phyloP scores from a whole-genome alignment of 2,888 invertebrate species.

The Marasmarcha lunaedactyla region DNA sequence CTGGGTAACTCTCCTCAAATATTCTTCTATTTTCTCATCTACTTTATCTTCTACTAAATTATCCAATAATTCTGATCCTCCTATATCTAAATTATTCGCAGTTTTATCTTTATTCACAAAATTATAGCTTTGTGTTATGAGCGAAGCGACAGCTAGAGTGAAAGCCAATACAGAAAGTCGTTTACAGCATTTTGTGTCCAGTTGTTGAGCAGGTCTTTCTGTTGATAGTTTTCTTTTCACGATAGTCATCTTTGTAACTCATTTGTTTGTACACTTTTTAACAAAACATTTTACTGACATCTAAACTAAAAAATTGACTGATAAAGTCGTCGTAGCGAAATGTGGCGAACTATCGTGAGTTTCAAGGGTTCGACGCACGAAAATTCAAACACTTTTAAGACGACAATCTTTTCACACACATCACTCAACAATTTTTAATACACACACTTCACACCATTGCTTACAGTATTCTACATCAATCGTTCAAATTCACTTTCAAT shows the following conservation, averaged over 20 bases:
- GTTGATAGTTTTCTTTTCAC: constrained; percentile 16
- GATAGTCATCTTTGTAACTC: background rate
- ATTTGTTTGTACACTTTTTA: constrained; percentile 11
- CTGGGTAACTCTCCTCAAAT: constrained; percentile 28
- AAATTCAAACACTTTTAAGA: no score
- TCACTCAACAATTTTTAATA: no score
- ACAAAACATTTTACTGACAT: no score
- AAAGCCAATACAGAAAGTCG: constrained; percentile 46
- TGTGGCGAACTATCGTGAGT: no score
- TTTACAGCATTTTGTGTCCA: constrained; percentile 29
- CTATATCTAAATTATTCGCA: constrained; percentile 20
- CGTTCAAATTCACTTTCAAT: no score
- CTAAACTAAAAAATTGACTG: no score
- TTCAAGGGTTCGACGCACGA: no score
- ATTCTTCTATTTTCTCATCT: constrained; percentile 37
- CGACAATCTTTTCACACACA: no score
- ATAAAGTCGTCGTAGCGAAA: no score
- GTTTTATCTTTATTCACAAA: constrained; percentile 20
- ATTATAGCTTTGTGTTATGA: constrained; percentile 44
- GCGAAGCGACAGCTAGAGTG: constrained; percentile 40
- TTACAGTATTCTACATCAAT: no score
- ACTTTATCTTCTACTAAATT: constrained; percentile 33
- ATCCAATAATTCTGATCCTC: constrained; percentile 16
- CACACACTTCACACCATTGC: no score
- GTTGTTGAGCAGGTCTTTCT: constrained; percentile 15